These are phyloP conservation scores for Cryptosula pallasiana DNA, from an alignment of 2,888 invertebrate genomes.

Conservation along the genomic window DNA sequence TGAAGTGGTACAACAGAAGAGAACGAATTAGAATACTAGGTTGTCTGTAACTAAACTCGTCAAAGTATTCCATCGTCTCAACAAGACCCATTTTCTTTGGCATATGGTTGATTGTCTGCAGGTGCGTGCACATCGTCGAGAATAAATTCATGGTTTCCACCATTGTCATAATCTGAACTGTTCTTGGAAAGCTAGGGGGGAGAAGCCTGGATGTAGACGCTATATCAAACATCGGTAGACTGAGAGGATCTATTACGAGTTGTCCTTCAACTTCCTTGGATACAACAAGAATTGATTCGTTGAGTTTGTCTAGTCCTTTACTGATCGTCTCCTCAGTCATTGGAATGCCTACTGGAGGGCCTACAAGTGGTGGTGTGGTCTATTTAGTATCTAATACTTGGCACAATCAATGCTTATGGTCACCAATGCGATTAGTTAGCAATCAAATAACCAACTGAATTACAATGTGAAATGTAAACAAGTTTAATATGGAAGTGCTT, in stretches of 20 bases:
- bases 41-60: slow-evolving; percentile 23
- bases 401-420: too few species aligned
- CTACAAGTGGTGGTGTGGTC: too few species aligned
- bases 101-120: slow-evolving; percentile 40
- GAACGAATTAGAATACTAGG: slow-evolving; percentile 22
- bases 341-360: not conserved
- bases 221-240: slow-evolving; percentile 81
- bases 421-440: too few species aligned
- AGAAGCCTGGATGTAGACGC: slow-evolving; percentile 88
- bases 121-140: slow-evolving; percentile 72
- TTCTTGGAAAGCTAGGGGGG: slow-evolving; percentile 97
- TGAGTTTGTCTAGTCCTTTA: slow-evolving; percentile 30
- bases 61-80: slow-evolving; percentile 34
- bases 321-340: slow-evolving; percentile 26
- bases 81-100: slow-evolving; percentile 43
- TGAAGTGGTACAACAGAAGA: slow-evolving; percentile 52
- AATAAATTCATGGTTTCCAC: slow-evolving; percentile 74
- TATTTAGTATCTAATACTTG: too few species aligned
- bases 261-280: not conserved
- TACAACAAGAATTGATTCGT: not conserved
- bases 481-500: too few species aligned
- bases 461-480: too few species aligned
- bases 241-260: slow-evolving; percentile 40
- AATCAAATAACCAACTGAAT: too few species aligned
- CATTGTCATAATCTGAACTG: slow-evolving; percentile 69